Conservation (phyloP, 2,113 vertebrate species). For the Cyprinodon variegatus region DNA sequence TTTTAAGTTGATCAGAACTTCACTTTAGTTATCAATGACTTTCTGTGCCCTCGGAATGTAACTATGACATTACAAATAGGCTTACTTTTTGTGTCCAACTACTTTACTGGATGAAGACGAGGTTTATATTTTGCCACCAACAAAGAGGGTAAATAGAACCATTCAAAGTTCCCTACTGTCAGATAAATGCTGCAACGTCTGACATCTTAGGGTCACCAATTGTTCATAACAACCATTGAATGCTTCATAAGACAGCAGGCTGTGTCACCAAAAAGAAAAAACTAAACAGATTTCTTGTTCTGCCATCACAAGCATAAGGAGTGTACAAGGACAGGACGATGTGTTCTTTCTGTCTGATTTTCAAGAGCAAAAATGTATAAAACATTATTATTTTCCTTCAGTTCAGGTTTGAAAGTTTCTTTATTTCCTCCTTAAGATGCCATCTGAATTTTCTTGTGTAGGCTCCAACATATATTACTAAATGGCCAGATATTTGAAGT, state of each 20-base stretch:
- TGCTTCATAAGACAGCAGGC: not conserved
- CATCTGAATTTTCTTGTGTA: not conserved
- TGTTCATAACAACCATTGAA: not conserved
- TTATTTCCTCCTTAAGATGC: not conserved
- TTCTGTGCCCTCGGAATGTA: not conserved
- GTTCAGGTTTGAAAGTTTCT: not conserved
- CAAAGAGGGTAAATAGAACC: not conserved
- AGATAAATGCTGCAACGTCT: not conserved
- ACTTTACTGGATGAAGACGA: not conserved
- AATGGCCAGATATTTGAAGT: not conserved
- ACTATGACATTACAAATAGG: not conserved
- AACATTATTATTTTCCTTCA: not conserved
- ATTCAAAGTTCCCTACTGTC: not conserved
- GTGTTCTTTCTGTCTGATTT: not conserved
- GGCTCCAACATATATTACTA: not conserved
- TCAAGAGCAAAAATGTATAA: not conserved
- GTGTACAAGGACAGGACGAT: too few species aligned
- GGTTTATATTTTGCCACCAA: not conserved
- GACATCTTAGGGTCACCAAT: not conserved
- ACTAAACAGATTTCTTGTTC: too few species aligned
- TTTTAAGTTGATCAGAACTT: not conserved
- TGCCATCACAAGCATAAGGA: too few species aligned
- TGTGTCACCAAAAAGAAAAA: not conserved
- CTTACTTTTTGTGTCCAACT: not conserved
- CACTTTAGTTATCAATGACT: not conserved